Conservation (phyloP, 2,888 invertebrate genomes). For the Leptinotarsa haldemani region DNA sequence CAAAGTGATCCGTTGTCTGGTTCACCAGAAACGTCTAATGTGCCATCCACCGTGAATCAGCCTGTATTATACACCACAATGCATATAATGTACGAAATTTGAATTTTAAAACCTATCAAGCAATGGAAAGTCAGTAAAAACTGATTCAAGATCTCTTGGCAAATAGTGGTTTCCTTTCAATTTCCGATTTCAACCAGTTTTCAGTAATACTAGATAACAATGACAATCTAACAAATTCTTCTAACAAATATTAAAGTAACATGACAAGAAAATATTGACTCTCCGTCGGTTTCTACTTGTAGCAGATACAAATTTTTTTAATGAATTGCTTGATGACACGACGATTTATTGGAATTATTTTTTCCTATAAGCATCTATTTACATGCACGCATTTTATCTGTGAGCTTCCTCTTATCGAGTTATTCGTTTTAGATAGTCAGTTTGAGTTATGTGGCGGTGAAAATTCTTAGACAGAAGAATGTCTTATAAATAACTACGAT, state of each 20-base stretch:
- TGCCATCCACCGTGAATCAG: too few relatives aligned
- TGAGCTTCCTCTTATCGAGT: slow-evolving; percentile 13
- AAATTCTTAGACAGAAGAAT: slow-evolving; percentile 20
- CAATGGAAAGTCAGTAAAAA: too few relatives aligned
- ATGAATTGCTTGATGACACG: not conserved
- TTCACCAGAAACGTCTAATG: too few relatives aligned
- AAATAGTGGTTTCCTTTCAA: too few relatives aligned
- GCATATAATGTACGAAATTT: too few relatives aligned
- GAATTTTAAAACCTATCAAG: too few relatives aligned
- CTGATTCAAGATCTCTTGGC: too few relatives aligned
- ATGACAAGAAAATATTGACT: not conserved
- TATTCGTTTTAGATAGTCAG: slow-evolving; percentile 16
- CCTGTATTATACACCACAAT: too few relatives aligned
- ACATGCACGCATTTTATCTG: slow-evolving; percentile 7
- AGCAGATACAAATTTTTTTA: not conserved
- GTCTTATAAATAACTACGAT: slow-evolving; percentile 23
- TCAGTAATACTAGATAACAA: not conserved
- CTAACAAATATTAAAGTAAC: not conserved
- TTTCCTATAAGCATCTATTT: not conserved
- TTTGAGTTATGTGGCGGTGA: slow-evolving; percentile 14
- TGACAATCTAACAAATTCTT: not conserved
- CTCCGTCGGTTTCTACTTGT: not conserved
- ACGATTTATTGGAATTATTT: slow-evolving; percentile 2
- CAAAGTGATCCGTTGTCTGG: too few relatives aligned
- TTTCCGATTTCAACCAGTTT: too few relatives aligned